Evolutionary conservation across 2,113 vertebrate species (phyloP), one percentile per base, ranked within the genome.

Genomic region (Hipposideros armiger): DNA sequence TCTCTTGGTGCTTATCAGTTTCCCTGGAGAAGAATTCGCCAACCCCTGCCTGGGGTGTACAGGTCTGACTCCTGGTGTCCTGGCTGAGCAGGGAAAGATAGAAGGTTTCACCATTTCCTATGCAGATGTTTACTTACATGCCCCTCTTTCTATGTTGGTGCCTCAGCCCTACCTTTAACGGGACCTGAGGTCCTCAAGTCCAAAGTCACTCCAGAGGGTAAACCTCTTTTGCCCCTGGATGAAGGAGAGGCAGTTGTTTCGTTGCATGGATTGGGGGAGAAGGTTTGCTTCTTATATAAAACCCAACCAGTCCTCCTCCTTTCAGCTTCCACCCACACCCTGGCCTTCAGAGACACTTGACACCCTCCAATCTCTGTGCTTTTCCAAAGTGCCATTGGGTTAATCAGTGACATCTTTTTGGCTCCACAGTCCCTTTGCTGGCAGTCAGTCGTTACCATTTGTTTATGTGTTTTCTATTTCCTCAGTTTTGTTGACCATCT

Each of bases 231-330:
- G 60, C 64, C 30, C 58, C 72, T 85, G 30, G 20, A 8, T 20
- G 64, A n/a, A 87, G 15, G 62, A 87, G 83, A 78, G 36, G 15
- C 7, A 32, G 15, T 36, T 70, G 5, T 40, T 42, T 58, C 28
- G 30, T 26, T 17, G 4, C 1, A 0, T 28, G 40, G 47, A 4
- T 13, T 36, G 5, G 1, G 36, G 9, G 8, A 28, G 36, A 54
- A 54, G 8, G 3, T 40, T 36, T 54, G 60, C n/a, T 64, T 69
- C 30, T 26, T 64, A 22, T 1, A 3, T 2, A 58, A 83, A 4
- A 17, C 4, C 14, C 22, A 32, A 47, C 2, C 22, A 72, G 2
- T 8, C 50, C 28, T 76, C 60, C 32, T 81, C 10, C 70, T 47
- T 95, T 76, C 19, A 60, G 54, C 17, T 42, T 78, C 15, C 58